Percentiles rank a stretch among this genome's conserved stretches.
These are phyloP conservation scores for Microhierax caerulescens DNA, from an alignment of 2,797 vertebrate genomes.

Conservation along the genomic window DNA sequence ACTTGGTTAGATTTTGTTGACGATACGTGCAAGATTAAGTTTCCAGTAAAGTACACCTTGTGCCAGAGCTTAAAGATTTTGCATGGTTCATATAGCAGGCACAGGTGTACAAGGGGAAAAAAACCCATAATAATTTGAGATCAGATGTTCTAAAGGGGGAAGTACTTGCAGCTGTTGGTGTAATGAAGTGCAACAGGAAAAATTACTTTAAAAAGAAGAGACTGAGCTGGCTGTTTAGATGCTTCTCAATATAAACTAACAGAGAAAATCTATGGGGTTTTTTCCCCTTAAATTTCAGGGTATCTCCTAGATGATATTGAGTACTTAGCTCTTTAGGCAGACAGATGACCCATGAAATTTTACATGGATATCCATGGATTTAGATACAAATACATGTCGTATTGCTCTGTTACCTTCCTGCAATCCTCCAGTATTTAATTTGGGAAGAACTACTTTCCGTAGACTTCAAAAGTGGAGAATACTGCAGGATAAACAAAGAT, in stretches of 20 bases:
- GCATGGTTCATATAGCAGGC: background rate
- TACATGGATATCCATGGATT: background rate
- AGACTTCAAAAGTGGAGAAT: background rate
- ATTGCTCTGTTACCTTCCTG: background rate
- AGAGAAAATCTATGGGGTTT: background rate
- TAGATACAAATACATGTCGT: background rate
- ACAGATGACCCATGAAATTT: background rate
- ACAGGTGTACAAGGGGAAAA: background rate
- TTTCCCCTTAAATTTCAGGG: background rate
- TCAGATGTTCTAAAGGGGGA: conserved; percentile 26
- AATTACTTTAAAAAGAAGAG: background rate
- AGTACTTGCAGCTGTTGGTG: conserved; percentile 37
- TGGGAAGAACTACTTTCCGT: background rate
- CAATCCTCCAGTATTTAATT: background rate
- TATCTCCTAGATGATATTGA: background rate
- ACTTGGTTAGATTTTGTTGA: background rate
- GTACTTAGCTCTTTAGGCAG: background rate
- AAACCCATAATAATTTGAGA: background rate
- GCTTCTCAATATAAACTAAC: background rate
- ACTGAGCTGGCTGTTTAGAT: background rate
- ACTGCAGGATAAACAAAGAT: background rate
- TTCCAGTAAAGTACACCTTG: conserved; percentile 15
- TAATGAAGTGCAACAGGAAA: background rate
- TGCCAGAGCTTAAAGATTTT: conserved; percentile 37
- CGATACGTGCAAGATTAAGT: background rate